Evolutionary conservation across 2,888 invertebrate genomes (phyloP).

Genomic region (Lepas anatifera): DNA sequence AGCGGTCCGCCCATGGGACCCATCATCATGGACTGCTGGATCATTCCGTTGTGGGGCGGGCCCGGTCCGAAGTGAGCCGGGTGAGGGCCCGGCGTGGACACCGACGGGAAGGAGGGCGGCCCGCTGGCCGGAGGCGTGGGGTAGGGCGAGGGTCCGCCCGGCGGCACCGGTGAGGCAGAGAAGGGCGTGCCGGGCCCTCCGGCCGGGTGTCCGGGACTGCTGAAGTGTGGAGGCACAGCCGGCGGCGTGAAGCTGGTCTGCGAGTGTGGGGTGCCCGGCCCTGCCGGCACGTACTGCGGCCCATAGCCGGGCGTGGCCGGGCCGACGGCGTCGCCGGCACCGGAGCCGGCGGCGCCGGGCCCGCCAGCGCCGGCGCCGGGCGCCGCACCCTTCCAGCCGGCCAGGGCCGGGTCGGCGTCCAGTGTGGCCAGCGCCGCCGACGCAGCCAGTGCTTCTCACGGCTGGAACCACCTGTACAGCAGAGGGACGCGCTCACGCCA

Average conservation of each 20-base stretch:
- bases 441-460: too few species aligned
- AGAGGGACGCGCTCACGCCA: too few species aligned
- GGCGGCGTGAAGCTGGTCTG: slow-evolving; percentile 12
- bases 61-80: background rate
- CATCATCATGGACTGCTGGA: background rate
- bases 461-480: too few species aligned
- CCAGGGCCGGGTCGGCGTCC: slow-evolving; percentile 3
- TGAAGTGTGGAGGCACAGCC: slow-evolving; percentile 6
- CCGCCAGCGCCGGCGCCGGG: background rate
- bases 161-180: slow-evolving; percentile 7
- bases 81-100: background rate
- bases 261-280: slow-evolving; percentile 10
- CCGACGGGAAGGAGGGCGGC: background rate
- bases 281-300: background rate
- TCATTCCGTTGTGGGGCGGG: background rate
- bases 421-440: background rate
- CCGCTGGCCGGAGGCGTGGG: slow-evolving; percentile 14
- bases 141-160: slow-evolving; percentile 5
- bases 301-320: background rate
- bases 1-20: background rate
- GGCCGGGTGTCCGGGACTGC: background rate
- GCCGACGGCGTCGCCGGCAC: background rate
- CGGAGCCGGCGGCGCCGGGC: background rate
- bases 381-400: slow-evolving; percentile 4
- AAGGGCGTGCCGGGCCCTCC: background rate